Evolutionary conservation across 35 echinoderm and acorn worm species (phyloP).

Genomic region (Antedon bifida): DNA sequence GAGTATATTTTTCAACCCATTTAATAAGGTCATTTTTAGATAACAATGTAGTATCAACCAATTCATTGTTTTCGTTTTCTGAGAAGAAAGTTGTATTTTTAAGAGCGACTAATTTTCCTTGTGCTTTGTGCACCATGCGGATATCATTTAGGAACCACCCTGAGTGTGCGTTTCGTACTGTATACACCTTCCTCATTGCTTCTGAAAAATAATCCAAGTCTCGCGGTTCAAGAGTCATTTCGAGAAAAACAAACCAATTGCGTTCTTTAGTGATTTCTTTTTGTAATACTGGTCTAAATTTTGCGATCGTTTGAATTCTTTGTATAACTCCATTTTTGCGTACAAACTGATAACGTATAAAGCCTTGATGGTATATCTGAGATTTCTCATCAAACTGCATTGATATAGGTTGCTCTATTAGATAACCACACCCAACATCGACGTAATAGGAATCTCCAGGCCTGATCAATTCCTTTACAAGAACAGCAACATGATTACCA

Average conservation of each 20-base stretch:
- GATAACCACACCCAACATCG: conserved; percentile 52
- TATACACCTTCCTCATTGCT: not conserved
- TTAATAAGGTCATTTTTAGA: not conserved
- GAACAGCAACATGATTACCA: conserved; percentile 16
- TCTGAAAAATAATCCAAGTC: conserved; percentile 5
- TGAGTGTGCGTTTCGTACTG: not conserved
- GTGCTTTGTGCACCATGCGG: not conserved
- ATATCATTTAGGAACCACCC: not conserved
- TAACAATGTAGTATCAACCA: not conserved
- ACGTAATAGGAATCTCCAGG: conserved; percentile 33
- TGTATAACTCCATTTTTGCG: conserved; percentile 17
- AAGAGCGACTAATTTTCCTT: not conserved
- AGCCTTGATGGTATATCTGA: conserved; percentile 18
- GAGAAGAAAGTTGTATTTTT: not conserved
- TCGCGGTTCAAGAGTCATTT: not conserved
- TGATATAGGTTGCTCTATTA: conserved; percentile 35
- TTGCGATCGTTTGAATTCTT: not conserved
- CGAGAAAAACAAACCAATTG: conserved; percentile 3
- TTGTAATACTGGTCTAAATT: not conserved
- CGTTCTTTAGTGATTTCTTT: not conserved
- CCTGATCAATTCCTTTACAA: conserved; percentile 19
- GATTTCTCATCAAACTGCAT: conserved; percentile 45
- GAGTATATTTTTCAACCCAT: not conserved
- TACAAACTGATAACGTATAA: conserved; percentile 36
- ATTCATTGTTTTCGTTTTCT: not conserved